Percentiles rank a stretch among this genome's conserved stretches.
phyloP scores from a whole-genome alignment of 2,888 invertebrate species.

The Melieria omissa region DNA sequence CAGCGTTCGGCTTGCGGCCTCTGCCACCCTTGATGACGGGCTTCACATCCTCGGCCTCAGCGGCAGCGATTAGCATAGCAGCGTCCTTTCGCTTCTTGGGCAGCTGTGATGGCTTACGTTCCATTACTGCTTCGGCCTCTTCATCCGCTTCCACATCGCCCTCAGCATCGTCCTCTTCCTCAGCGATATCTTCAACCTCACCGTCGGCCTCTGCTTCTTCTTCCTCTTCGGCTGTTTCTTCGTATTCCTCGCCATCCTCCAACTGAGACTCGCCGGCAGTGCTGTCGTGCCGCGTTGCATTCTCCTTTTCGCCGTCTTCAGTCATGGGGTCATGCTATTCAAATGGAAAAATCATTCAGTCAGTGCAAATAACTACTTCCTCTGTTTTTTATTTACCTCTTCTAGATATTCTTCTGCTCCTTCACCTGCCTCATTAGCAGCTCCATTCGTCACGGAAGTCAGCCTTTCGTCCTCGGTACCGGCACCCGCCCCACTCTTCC shows the following conservation, averaged over 20 bases:
- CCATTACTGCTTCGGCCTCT: slow-evolving; percentile 35
- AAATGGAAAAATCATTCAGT: too few species aligned
- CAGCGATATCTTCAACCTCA: slow-evolving; percentile 28
- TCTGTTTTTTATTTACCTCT: slow-evolving; percentile 20
- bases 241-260: slow-evolving; percentile 26
- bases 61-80: slow-evolving; percentile 14
- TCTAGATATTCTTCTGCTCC: slow-evolving; percentile 37
- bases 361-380: neutral
- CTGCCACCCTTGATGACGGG: slow-evolving; percentile 2
- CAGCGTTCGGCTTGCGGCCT: slow-evolving; percentile 5
- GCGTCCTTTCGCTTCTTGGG: slow-evolving; percentile 47
- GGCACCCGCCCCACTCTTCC: slow-evolving; percentile 7
- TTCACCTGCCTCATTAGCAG: slow-evolving; percentile 18
- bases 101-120: slow-evolving; percentile 32
- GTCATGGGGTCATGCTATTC: slow-evolving; percentile 34
- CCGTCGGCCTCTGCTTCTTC: slow-evolving; percentile 27
- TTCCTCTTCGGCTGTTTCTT: slow-evolving; percentile 27
- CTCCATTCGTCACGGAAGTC: slow-evolving; percentile 36
- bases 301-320: slow-evolving; percentile 16
- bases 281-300: slow-evolving; percentile 19
- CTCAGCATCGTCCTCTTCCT: slow-evolving; percentile 29
- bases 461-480: slow-evolving; percentile 25
- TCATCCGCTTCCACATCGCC: slow-evolving; percentile 24
- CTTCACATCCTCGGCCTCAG: slow-evolving; percentile 11
- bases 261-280: neutral